A percentile compares a stretch with the other conserved stretches of the same genome.
Conservation (phyloP, 2,113 vertebrate genomes). For the Sylvia atricapilla region DNA sequence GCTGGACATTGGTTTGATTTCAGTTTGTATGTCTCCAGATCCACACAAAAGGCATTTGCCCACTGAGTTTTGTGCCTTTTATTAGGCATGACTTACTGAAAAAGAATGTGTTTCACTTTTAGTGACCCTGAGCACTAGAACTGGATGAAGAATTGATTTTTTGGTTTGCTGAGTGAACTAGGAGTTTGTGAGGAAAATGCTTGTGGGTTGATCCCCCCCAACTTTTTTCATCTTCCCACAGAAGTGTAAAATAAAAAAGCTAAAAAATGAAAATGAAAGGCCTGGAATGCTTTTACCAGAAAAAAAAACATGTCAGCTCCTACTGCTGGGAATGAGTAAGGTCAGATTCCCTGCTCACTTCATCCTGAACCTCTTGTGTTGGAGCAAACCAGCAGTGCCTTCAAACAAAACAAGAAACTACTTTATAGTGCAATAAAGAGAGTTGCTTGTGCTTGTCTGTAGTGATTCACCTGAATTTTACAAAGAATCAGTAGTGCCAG, state of each 20-base stretch:
- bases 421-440: neutral
- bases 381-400: neutral
- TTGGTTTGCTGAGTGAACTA: conserved; percentile 5
- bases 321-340: neutral
- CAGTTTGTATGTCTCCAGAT: neutral
- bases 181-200: neutral
- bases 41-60: neutral
- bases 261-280: neutral
- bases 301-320: neutral
- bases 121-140: neutral
- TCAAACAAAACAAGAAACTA: neutral
- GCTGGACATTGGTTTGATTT: neutral
- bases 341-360: neutral
- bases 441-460: neutral
- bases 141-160: neutral
- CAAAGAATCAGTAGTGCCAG: neutral
- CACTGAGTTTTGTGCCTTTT: neutral
- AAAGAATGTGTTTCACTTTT: conserved; percentile 19
- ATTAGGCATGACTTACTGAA: neutral
- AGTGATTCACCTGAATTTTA: neutral
- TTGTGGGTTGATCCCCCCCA: neutral
- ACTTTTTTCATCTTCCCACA: conserved; percentile 5
- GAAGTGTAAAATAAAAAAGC: neutral
- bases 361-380: neutral
- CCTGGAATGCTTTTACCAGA: neutral